Evolutionary conservation across 2,797 vertebrate genomes (phyloP).

Genomic region (Chaetophractus vellerosus): DNA sequence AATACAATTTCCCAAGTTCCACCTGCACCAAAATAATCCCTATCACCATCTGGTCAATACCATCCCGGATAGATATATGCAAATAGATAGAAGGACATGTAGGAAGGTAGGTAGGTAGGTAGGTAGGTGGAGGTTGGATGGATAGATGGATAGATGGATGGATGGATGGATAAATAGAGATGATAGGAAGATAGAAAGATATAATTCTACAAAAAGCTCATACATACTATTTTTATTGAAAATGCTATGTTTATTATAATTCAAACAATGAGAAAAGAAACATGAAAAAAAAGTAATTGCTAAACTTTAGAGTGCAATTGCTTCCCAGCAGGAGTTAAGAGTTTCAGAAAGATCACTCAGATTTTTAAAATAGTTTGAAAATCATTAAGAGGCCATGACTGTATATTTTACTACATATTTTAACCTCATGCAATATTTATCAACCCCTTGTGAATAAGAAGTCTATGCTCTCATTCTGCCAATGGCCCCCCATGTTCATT

Average conservation of each 20-base stretch:
- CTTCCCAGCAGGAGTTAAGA: background rate
- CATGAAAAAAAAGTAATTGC: background rate
- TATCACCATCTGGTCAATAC: background rate
- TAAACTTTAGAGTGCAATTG: background rate
- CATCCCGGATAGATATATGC: background rate
- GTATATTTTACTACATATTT: background rate
- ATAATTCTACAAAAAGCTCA: background rate
- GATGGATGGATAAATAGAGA: background rate
- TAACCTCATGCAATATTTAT: background rate
- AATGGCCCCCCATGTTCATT: background rate
- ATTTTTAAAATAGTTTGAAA: background rate
- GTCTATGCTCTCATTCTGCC: background rate
- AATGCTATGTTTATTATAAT: background rate
- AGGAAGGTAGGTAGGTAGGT: background rate
- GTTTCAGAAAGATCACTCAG: background rate
- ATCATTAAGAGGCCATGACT: background rate
- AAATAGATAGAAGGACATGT: background rate
- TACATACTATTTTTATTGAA: background rate
- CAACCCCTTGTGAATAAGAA: background rate
- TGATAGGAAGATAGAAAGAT: background rate
- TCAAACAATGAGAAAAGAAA: slow-evolving; percentile 32
- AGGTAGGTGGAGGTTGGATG: too few relatives aligned
- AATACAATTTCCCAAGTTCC: background rate
- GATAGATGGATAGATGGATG: background rate
- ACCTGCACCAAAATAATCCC: background rate